Evolutionary conservation across 2,113 vertebrate species (phyloP).

Genomic region (Hyla sarda): DNA sequence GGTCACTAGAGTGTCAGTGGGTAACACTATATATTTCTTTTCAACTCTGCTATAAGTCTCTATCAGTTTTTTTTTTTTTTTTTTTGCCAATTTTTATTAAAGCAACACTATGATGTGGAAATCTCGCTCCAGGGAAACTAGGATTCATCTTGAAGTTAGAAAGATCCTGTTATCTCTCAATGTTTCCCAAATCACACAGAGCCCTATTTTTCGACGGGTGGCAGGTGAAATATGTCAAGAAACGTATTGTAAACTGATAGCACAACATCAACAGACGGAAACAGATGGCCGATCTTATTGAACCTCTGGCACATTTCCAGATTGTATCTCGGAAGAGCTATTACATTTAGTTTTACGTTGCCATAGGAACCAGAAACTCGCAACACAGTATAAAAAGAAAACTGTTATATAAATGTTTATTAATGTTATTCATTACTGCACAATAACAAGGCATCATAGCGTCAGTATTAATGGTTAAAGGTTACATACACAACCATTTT

Average conservation of each 20-base stretch:
- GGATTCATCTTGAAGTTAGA: constrained; percentile 34
- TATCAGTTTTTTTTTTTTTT: too few relatives aligned
- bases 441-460: neutral
- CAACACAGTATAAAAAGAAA: neutral
- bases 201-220: constrained; percentile 30
- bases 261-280: constrained; percentile 54
- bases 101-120: constrained; percentile 40
- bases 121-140: constrained; percentile 26
- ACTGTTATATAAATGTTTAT: neutral
- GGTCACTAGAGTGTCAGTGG: neutral
- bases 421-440: too few relatives aligned
- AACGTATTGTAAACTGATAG: constrained; percentile 49
- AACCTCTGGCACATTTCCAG: constrained; percentile 52
- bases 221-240: constrained; percentile 54
- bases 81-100: constrained; percentile 32
- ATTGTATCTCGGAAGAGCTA: constrained; percentile 34
- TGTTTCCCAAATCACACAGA: constrained; percentile 49
- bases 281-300: constrained; percentile 51
- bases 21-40: constrained; percentile 3
- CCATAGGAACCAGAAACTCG: constrained; percentile 13
- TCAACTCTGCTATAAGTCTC: constrained; percentile 3
- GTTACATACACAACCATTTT: neutral
- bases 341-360: constrained; percentile 39
- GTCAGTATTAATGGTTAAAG: neutral
- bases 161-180: constrained; percentile 44